These are phyloP conservation scores for Dryas iulia DNA, from an alignment of 1,140 invertebrate species.

Conservation along the genomic window DNA sequence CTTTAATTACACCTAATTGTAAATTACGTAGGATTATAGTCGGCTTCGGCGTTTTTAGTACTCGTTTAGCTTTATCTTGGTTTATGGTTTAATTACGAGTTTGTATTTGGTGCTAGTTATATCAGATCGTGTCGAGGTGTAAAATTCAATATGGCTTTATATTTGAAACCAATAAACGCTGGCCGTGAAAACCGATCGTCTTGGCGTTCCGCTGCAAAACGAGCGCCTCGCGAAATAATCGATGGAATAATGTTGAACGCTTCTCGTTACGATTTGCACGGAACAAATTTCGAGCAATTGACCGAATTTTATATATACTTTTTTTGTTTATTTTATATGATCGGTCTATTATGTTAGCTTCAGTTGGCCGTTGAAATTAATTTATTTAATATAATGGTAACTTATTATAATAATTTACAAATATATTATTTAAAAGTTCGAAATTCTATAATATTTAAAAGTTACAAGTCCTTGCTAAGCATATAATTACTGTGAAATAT, in stretches of 20 bases:
- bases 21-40: constrained; percentile 66
- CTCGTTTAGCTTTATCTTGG: constrained; percentile 61
- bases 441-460: neutral
- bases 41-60: constrained; percentile 50
- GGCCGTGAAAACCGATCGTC: constrained; percentile 33
- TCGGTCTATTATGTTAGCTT: neutral
- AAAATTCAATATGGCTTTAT: constrained; percentile 48
- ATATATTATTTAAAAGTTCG: neutral
- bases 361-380: neutral
- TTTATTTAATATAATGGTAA: neutral
- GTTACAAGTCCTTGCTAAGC: neutral
- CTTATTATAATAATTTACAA: neutral
- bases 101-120: constrained; percentile 59
- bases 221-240: constrained; percentile 12
- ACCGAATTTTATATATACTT: neutral
- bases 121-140: constrained; percentile 44
- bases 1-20: constrained; percentile 73
- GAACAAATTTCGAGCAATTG: constrained; percentile 18
- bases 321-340: neutral
- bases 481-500: neutral
- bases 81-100: constrained; percentile 75
- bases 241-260: constrained; percentile 11
- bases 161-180: constrained; percentile 49
- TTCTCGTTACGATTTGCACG: constrained; percentile 18
- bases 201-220: constrained; percentile 6